A percentile compares a stretch with the other conserved stretches of the same genome.
Conservation (phyloP, 2,797 vertebrate genomes). For the Furcifer pardalis region DNA sequence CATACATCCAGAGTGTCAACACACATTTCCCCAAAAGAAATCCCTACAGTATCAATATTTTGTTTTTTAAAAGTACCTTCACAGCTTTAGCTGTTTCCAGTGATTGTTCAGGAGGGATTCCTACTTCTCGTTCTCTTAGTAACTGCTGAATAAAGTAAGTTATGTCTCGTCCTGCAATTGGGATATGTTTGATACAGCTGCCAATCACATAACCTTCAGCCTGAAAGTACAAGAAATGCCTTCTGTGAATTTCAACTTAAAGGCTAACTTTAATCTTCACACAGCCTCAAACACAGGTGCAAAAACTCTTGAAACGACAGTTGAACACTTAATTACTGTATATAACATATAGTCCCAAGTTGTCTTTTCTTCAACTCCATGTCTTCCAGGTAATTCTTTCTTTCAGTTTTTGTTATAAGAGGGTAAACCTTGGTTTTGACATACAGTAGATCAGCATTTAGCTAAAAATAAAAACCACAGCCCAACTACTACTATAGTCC, state of each 20-base stretch:
- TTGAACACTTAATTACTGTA: neutral
- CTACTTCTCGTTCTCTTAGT: conserved; percentile 94
- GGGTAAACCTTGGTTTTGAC: neutral
- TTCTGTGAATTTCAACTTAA: conserved; percentile 6
- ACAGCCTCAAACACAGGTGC: neutral
- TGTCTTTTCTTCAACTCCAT: neutral
- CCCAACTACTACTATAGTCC: neutral
- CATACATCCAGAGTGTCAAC: neutral
- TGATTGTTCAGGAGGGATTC: conserved; percentile 95
- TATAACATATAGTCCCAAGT: neutral
- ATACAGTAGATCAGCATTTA: neutral
- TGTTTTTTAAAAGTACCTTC: conserved; percentile 81
- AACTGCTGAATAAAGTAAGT: conserved; percentile 98
- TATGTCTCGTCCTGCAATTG: conserved; percentile 96
- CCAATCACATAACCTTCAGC: conserved; percentile 98
- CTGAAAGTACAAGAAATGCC: conserved; percentile 66
- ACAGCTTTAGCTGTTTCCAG: conserved; percentile 97
- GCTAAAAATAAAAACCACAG: conserved; percentile 50
- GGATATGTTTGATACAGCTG: conserved; percentile 99
- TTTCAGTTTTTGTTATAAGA: no score
- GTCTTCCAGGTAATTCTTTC: neutral
- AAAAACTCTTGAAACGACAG: neutral
- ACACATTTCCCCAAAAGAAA: conserved; percentile 1
- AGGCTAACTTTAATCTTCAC: neutral
- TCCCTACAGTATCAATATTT: neutral